These are phyloP conservation scores for Polypterus bichir DNA, from an alignment of 2,113 vertebrate species.

Conservation along the genomic window DNA sequence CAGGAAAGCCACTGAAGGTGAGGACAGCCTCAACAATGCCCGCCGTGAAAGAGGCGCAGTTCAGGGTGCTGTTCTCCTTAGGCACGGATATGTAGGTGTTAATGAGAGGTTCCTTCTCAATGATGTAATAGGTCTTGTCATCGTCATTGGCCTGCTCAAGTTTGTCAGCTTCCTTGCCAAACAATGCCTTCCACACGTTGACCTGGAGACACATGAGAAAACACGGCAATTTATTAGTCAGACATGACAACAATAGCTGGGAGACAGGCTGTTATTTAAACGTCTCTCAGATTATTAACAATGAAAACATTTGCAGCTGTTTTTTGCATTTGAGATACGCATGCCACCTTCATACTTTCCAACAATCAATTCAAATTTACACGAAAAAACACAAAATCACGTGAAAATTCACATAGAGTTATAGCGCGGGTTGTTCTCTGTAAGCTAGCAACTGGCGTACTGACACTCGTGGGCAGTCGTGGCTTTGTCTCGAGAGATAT, in stretches of 20 bases:
- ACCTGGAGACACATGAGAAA: conserved; percentile 48
- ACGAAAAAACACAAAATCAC: no score
- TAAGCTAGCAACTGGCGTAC: no score
- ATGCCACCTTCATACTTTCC: no score
- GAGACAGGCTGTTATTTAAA: neutral
- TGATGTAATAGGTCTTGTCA: conserved; percentile 84
- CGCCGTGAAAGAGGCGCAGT: conserved; percentile 81
- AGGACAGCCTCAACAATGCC: conserved; percentile 81
- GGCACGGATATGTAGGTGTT: conserved; percentile 85
- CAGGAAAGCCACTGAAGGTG: conserved; percentile 75
- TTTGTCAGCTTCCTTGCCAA: conserved; percentile 85
- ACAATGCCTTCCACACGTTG: conserved; percentile 73
- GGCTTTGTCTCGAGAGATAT: no score
- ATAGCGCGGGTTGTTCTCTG: no score
- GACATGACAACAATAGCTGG: neutral
- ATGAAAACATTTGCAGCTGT: no score
- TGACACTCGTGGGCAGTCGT: no score
- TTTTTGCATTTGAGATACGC: no score
- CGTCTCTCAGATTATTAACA: neutral
- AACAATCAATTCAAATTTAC: no score
- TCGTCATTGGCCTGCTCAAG: conserved; percentile 91
- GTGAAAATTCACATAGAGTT: no score
- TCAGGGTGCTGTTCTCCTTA: conserved; percentile 85
- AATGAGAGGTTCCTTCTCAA: conserved; percentile 81
- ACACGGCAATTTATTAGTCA: neutral